These are phyloP conservation scores for Aurelia sp. DNA, from an alignment of 30 jellyfish, hydroid and myxozoan genomes.

Conservation along the genomic window DNA sequence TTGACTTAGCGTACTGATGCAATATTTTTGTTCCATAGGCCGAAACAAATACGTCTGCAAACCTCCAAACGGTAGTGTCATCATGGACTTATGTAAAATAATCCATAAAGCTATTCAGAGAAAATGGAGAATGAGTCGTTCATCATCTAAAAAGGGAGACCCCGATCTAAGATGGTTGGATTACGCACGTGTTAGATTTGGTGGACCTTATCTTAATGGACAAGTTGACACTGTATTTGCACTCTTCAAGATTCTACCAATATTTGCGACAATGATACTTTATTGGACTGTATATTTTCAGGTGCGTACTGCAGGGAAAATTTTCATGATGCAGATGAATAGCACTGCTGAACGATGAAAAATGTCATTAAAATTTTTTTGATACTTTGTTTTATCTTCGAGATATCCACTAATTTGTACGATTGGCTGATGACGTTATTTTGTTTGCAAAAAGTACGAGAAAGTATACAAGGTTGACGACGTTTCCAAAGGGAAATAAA, in stretches of 20 bases:
- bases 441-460: no score
- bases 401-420: no score
- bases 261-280: slow-evolving; percentile 61
- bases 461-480: no score
- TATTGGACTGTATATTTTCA: slow-evolving; percentile 88
- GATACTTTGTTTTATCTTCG: no score
- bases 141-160: slow-evolving; percentile 3
- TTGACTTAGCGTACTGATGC: no score
- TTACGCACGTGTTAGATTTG: slow-evolving; percentile 79
- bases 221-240: slow-evolving; percentile 85
- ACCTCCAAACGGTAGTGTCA: slow-evolving; percentile 85
- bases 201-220: slow-evolving; percentile 85
- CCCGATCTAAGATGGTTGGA: slow-evolving; percentile 73
- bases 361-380: no score
- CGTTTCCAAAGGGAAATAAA: no score
- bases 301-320: slow-evolving; percentile 60
- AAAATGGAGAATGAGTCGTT: slow-evolving; percentile 24
- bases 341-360: no score
- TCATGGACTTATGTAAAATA: slow-evolving; percentile 73
- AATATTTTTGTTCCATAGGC: slow-evolving; percentile 31
- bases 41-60: slow-evolving; percentile 60
- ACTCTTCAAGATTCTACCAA: slow-evolving; percentile 62
- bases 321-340: no score
- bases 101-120: slow-evolving; percentile 62
- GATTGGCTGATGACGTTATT: no score